Conservation (phyloP, 2,888 invertebrate species). For the Drosophila koepferae region DNA sequence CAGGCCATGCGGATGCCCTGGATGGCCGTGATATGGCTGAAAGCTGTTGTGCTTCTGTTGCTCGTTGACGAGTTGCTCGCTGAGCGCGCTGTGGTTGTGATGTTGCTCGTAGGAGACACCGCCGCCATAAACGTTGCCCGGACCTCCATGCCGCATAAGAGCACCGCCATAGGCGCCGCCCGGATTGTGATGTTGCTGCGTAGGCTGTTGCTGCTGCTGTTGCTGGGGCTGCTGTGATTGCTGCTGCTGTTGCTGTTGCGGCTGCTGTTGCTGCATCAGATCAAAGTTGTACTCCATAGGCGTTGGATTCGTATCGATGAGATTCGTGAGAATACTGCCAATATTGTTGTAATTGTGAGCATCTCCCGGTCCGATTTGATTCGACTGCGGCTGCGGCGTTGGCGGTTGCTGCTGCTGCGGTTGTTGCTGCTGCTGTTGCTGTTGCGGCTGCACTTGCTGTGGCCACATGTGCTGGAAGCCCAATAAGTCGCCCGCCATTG, state of each 20-base stretch:
- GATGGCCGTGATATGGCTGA: slow-evolving; percentile 81
- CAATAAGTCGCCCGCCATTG: slow-evolving; percentile 80
- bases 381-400: slow-evolving; percentile 52
- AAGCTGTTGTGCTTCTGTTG: slow-evolving; percentile 84
- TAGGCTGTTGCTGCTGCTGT: slow-evolving; percentile 43
- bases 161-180: slow-evolving; percentile 67
- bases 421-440: slow-evolving; percentile 71
- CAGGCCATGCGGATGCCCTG: slow-evolving; percentile 56
- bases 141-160: slow-evolving; percentile 79
- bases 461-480: slow-evolving; percentile 85
- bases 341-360: slow-evolving; percentile 85
- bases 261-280: slow-evolving; percentile 76
- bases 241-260: slow-evolving; percentile 66
- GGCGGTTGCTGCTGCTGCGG: slow-evolving; percentile 67
- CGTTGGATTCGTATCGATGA: slow-evolving; percentile 84
- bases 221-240: slow-evolving; percentile 66
- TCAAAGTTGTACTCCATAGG: slow-evolving; percentile 85
- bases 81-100: slow-evolving; percentile 71
- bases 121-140: slow-evolving; percentile 64
- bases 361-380: slow-evolving; percentile 68
- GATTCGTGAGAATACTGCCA: slow-evolving; percentile 85
- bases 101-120: slow-evolving; percentile 71
- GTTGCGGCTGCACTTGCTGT: slow-evolving; percentile 73
- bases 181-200: slow-evolving; percentile 64
- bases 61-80: slow-evolving; percentile 70